These are phyloP conservation scores for Ips nitidus DNA, from an alignment of 1,140 invertebrate species.

Conservation along the genomic window DNA sequence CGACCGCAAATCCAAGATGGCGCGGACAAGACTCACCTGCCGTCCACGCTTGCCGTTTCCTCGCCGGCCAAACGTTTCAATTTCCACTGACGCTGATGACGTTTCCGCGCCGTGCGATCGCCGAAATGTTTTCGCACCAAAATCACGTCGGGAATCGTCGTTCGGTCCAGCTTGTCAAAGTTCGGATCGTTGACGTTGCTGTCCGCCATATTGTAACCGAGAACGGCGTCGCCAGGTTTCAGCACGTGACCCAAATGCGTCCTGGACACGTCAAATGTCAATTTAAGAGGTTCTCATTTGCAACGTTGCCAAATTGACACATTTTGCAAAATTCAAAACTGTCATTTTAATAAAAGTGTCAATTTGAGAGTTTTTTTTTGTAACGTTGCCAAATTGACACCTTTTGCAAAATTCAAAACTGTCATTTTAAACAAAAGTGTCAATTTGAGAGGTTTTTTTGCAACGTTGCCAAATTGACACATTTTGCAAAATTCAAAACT, in stretches of 20 bases:
- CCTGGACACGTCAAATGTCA: constrained; percentile 46
- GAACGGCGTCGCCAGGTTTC: constrained; percentile 87
- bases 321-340: too few species aligned
- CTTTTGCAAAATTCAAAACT: too few species aligned
- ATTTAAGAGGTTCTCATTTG: too few species aligned
- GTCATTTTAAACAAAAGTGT: too few species aligned
- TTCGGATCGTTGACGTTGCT: constrained; percentile 88
- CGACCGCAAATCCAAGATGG: too few species aligned
- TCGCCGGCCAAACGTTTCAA: constrained; percentile 81
- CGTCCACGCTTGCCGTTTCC: constrained; percentile 67
- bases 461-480: too few species aligned
- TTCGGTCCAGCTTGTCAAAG: constrained; percentile 79
- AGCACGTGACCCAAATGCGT: constrained; percentile 95
- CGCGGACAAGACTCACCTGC: constrained; percentile 60
- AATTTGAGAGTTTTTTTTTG: too few species aligned
- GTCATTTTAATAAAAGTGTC: too few species aligned
- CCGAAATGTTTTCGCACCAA: constrained; percentile 92
- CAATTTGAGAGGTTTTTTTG: too few species aligned
- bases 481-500: too few species aligned
- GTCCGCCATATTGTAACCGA: constrained; percentile 88
- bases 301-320: too few species aligned
- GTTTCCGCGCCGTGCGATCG: constrained; percentile 66
- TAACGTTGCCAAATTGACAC: too few species aligned
- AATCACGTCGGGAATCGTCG: constrained; percentile 83
- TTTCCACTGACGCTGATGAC: constrained; percentile 83